Evolutionary conservation across 2,797 vertebrate species (phyloP).

Genomic region (Poecilia wingei): DNA sequence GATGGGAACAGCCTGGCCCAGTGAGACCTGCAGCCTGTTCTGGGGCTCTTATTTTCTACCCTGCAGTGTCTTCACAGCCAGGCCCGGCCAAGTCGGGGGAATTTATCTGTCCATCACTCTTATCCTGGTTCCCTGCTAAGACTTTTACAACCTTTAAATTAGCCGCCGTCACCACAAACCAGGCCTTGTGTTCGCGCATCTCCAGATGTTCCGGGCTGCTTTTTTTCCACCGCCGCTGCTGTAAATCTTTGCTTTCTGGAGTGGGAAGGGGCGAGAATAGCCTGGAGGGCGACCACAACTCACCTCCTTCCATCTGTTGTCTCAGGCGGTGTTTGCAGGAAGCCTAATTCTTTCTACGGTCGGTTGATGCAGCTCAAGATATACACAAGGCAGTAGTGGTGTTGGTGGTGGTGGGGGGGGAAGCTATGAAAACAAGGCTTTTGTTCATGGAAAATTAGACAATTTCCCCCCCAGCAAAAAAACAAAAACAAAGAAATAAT

Average conservation of each 20-base stretch:
- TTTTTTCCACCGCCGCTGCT: conserved; percentile 37
- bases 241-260: conserved; percentile 65
- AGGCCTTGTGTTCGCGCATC: conserved; percentile 39
- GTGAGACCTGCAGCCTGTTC: conserved; percentile 51
- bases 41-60: conserved; percentile 52
- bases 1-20: conserved; percentile 42
- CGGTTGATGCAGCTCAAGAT: conserved; percentile 24
- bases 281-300: conserved; percentile 59
- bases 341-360: conserved; percentile 17
- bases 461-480: too few relatives aligned
- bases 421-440: conserved; percentile 2
- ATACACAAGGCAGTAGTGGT: background rate
- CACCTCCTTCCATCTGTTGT: conserved; percentile 78
- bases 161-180: conserved; percentile 67
- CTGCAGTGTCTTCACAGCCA: conserved; percentile 53
- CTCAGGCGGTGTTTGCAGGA: conserved; percentile 45
- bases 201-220: conserved; percentile 70
- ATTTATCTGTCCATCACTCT: conserved; percentile 76
- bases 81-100: conserved; percentile 47
- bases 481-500: background rate
- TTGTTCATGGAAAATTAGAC: background rate
- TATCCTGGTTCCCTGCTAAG: conserved; percentile 49
- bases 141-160: conserved; percentile 81
- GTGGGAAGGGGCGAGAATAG: conserved; percentile 48
- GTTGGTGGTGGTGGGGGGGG: background rate